Percentiles rank a stretch among this genome's conserved stretches.
Evolutionary conservation across 2,113 vertebrate genomes (phyloP).

Genomic region (Oryzias curvinotus): DNA sequence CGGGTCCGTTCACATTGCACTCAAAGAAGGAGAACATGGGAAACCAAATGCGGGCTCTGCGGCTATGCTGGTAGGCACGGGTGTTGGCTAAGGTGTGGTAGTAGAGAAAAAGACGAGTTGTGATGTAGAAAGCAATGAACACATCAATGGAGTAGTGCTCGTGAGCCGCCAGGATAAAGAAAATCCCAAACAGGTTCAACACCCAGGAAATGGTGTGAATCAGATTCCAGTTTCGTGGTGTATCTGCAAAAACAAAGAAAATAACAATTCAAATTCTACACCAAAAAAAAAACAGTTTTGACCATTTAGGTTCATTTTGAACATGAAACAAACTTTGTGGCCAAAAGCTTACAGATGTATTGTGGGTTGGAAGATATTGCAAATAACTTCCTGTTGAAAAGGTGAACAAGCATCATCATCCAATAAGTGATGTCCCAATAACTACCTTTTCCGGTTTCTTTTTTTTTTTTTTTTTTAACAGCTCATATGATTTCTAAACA

Average conservation of each 20-base stretch:
- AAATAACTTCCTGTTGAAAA: too few species aligned
- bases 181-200: conserved; percentile 96
- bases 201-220: conserved; percentile 97
- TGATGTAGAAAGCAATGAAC: conserved; percentile 98
- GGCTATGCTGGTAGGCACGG: conserved; percentile 91
- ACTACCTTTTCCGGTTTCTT: too few species aligned
- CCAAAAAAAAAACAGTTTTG: too few species aligned
- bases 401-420: too few species aligned
- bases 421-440: too few species aligned
- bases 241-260: conserved; percentile 73
- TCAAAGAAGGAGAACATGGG: conserved; percentile 99
- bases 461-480: too few species aligned
- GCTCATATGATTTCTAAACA: too few species aligned
- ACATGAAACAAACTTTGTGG: too few species aligned
- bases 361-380: too few species aligned
- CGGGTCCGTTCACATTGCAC: conserved; percentile 94
- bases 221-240: conserved; percentile 94
- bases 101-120: conserved; percentile 96
- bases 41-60: conserved; percentile 95
- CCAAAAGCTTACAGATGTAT: too few species aligned
- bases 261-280: neutral
- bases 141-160: conserved; percentile 99
- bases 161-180: conserved; percentile 97
- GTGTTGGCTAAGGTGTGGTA: conserved; percentile 97
- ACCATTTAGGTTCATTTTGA: too few species aligned